phyloP scores from a whole-genome alignment of 2,113 vertebrate species.

The Zootoca vivipara region DNA sequence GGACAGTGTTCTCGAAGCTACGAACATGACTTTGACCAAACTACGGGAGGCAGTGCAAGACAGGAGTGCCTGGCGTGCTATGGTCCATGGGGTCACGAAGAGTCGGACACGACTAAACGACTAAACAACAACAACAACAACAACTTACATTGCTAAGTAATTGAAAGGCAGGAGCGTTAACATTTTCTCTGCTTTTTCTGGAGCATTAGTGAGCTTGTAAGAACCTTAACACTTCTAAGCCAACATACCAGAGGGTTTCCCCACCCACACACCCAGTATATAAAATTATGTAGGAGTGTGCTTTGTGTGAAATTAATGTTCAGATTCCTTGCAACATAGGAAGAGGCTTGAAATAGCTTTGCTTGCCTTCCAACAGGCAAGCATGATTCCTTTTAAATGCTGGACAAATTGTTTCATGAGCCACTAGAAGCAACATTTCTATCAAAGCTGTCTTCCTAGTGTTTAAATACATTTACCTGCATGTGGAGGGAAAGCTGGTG shows the following conservation, averaged over 20 bases:
- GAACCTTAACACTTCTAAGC: neutral
- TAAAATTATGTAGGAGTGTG: neutral
- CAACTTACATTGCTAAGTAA: neutral
- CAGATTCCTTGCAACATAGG: neutral
- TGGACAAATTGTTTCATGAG: neutral
- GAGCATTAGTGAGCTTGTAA: neutral
- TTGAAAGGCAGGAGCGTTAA: neutral
- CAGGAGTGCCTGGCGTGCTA: too few relatives aligned
- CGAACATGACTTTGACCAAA: too few relatives aligned
- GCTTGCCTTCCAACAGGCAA: neutral
- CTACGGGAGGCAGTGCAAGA: too few relatives aligned
- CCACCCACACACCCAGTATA: neutral
- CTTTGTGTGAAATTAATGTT: neutral
- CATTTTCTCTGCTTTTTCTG: neutral
- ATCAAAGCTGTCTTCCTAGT: neutral
- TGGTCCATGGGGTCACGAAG: too few relatives aligned
- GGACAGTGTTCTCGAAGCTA: too few relatives aligned
- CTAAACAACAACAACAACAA: too few relatives aligned
- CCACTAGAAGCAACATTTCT: neutral
- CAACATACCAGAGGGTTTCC: too few relatives aligned
- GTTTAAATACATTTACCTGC: neutral
- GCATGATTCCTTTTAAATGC: neutral
- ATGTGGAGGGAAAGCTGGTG: neutral
- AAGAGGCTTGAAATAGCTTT: neutral
- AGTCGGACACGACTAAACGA: too few relatives aligned